Conservation (phyloP, 2,797 vertebrate species). For the Thripadectes ignobilis region DNA sequence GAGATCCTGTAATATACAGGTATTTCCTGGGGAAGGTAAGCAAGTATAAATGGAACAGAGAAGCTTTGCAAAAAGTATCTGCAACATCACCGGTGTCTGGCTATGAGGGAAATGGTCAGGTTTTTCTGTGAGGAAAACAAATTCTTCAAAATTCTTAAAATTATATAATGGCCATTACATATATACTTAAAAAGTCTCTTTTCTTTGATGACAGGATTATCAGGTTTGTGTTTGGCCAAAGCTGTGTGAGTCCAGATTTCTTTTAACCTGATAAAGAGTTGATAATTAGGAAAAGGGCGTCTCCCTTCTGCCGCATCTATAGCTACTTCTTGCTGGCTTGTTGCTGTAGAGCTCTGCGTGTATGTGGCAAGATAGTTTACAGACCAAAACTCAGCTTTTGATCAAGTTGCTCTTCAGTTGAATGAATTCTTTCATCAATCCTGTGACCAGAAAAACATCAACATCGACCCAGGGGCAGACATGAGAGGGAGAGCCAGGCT, state of each 20-base stretch:
- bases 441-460: background rate
- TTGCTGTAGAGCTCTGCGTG: background rate
- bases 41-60: background rate
- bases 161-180: background rate
- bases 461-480: background rate
- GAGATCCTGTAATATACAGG: slow-evolving; percentile 19
- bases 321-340: background rate
- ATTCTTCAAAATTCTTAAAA: background rate
- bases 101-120: background rate
- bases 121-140: background rate
- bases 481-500: background rate
- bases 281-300: background rate
- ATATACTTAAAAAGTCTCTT: background rate
- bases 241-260: background rate
- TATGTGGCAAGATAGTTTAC: background rate
- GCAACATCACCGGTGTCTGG: background rate
- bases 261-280: background rate
- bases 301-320: background rate
- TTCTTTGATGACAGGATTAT: background rate
- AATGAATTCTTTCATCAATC: background rate
- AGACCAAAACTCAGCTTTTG: background rate
- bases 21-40: slow-evolving; percentile 42
- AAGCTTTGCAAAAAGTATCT: background rate
- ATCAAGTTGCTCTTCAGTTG: background rate
- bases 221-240: background rate